Evolutionary conservation across 2,888 invertebrate species (phyloP).

Genomic region (Chrysodeixis includens): DNA sequence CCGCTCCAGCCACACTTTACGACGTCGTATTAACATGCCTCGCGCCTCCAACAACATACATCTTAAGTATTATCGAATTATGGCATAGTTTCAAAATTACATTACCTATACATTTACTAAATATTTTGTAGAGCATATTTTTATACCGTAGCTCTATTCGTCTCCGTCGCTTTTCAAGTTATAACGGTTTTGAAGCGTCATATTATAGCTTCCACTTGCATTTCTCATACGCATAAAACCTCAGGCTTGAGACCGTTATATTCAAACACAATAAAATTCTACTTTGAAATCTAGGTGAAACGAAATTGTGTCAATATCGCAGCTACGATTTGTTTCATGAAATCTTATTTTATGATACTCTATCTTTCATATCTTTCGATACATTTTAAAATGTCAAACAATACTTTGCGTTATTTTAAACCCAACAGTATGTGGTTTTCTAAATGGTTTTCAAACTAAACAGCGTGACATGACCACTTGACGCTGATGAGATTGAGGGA

Average conservation of each 20-base stretch:
- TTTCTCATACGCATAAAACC: too few relatives aligned
- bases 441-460: constrained; percentile 43
- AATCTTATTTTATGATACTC: not conserved
- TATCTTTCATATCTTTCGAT: not conserved
- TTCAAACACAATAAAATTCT: not conserved
- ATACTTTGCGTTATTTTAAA: constrained; percentile 18
- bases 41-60: not conserved
- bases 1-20: constrained; percentile 3
- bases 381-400: not conserved
- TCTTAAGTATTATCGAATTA: constrained; percentile 4
- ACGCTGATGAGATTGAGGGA: constrained; percentile 48
- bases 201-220: not conserved
- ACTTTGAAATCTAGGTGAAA: not conserved
- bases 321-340: not conserved
- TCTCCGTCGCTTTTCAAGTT: not conserved
- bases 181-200: not conserved
- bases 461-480: constrained; percentile 42
- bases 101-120: too few relatives aligned
- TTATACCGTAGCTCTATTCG: not conserved
- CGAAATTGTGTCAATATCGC: not conserved
- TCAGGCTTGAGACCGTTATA: too few relatives aligned
- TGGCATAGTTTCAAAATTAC: not conserved
- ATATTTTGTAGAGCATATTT: too few relatives aligned
- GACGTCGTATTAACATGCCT: constrained; percentile 1
- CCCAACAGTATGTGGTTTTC: constrained; percentile 21